Evolutionary conservation across 1,140 invertebrate species (phyloP).

Genomic region (Lerema accius): DNA sequence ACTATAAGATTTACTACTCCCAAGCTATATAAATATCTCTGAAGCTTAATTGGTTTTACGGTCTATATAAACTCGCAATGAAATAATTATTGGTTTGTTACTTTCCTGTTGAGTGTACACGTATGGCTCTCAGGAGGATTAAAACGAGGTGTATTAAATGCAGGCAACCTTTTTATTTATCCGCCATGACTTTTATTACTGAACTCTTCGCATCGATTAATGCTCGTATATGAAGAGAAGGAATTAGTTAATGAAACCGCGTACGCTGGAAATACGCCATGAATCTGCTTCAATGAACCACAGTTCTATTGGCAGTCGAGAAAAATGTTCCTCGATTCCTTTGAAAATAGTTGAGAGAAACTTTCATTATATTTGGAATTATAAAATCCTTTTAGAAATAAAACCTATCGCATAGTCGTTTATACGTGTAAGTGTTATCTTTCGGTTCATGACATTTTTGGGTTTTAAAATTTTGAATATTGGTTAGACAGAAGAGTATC

Average conservation of each 20-base stretch:
- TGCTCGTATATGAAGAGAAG: conserved; percentile 6
- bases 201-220: background rate
- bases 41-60: too few relatives aligned
- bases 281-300: conserved; percentile 26
- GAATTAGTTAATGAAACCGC: conserved; percentile 29
- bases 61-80: background rate
- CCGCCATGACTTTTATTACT: background rate
- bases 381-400: background rate
- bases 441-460: too few relatives aligned
- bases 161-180: background rate
- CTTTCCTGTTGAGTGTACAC: background rate
- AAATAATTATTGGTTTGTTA: background rate
- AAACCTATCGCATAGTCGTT: too few relatives aligned
- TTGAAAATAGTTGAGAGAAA: conserved; percentile 21
- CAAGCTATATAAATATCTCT: too few relatives aligned
- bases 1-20: too few relatives aligned
- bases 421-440: too few relatives aligned
- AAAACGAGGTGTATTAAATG: background rate
- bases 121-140: background rate
- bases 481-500: too few relatives aligned
- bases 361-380: background rate
- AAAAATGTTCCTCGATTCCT: conserved; percentile 21
- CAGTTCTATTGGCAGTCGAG: conserved; percentile 23
- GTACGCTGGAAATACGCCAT: conserved; percentile 22
- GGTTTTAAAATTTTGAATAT: too few relatives aligned